Evolutionary conservation across 2,113 vertebrate species (phyloP).

Genomic region (Callospermophilus lateralis): DNA sequence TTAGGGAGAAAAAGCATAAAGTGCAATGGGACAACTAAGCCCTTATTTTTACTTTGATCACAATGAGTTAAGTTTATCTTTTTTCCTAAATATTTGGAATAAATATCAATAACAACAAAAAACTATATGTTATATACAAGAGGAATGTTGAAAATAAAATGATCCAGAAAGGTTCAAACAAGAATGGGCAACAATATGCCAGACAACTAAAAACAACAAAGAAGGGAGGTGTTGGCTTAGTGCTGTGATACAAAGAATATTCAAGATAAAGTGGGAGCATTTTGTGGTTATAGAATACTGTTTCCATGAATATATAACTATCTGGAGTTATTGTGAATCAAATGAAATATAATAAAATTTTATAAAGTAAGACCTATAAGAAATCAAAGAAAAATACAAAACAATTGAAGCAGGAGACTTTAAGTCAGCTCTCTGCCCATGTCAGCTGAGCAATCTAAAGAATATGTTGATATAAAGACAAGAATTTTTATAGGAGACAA

Average conservation of each 20-base stretch:
- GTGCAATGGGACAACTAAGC: too few relatives aligned
- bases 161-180: too few relatives aligned
- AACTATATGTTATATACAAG: background rate
- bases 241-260: background rate
- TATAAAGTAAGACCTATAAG: too few relatives aligned
- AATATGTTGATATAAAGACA: too few relatives aligned
- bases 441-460: too few relatives aligned
- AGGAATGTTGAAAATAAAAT: background rate
- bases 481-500: too few relatives aligned
- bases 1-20: too few relatives aligned
- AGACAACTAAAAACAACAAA: background rate
- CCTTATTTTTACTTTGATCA: background rate
- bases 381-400: too few relatives aligned
- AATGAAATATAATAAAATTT: too few relatives aligned
- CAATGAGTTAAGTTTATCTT: background rate
- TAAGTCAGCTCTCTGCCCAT: too few relatives aligned
- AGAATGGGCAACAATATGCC: too few relatives aligned
- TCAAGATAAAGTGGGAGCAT: background rate
- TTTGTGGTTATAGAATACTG: background rate
- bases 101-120: background rate
- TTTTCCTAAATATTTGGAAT: background rate
- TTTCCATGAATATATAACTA: background rate
- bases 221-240: background rate
- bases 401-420: too few relatives aligned
- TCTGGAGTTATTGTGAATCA: background rate